Conservation (phyloP, 1,140 invertebrate species). For the Paraescarpia echinospica region DNA sequence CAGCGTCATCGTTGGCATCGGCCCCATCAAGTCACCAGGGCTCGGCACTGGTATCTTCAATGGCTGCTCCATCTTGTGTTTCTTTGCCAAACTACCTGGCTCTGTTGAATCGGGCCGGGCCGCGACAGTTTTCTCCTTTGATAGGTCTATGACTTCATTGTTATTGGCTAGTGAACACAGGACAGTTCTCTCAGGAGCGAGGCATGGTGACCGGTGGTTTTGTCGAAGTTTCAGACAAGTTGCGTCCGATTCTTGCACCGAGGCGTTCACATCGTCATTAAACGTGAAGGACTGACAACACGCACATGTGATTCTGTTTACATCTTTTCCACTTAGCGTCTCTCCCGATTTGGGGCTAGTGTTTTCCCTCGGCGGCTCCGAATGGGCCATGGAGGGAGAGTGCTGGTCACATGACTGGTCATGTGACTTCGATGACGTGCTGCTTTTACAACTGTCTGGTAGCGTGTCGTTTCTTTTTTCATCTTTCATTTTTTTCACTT, state of each 20-base stretch:
- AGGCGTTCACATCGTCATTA: not conserved
- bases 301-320: not conserved
- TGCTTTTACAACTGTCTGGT: not conserved
- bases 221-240: not conserved
- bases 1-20: constrained; percentile 42
- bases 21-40: constrained; percentile 4
- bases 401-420: not conserved
- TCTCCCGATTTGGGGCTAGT: not conserved
- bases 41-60: not conserved
- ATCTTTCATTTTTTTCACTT: constrained; percentile 8
- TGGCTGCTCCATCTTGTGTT: not conserved
- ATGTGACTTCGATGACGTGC: not conserved
- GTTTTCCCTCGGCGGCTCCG: not conserved
- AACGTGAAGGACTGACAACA: not conserved
- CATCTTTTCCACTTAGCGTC: not conserved
- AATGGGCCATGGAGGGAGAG: not conserved
- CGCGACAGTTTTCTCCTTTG: constrained; percentile 27
- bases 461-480: constrained; percentile 4
- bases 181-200: not conserved
- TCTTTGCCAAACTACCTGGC: constrained; percentile 16
- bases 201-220: not conserved
- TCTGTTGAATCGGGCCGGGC: constrained; percentile 26
- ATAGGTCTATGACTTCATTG: constrained; percentile 2
- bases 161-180: not conserved
- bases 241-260: constrained; percentile 10